Base-by-base conservation (phyloP, 2,113 vertebrate species). In the Promerops cafer region DNA sequence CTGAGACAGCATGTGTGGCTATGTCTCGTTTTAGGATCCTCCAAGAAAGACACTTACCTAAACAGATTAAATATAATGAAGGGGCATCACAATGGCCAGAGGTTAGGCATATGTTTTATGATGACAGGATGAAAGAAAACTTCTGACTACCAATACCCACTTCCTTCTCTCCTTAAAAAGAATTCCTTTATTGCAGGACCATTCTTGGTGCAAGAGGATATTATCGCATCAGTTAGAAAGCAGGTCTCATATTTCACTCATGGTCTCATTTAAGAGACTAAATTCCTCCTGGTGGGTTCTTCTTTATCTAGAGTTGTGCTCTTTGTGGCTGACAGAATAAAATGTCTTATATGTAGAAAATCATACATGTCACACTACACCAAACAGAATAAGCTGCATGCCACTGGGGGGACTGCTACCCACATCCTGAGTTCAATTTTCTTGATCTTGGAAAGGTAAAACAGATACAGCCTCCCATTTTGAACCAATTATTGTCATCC, bases 71-170 rank as follows among this genome's bases (percentile, higher is more conserved):
- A 39, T 33, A 26, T 37, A 68, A 10, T 13, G 84, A 83, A 81
- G 10, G 3, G 4, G 12, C 42, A 42, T 13, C 10, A 59, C 1
- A 5, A 44, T 12, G 18, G 24, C 45, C 39, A 74, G 22, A 18
- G 28, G 2, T 27, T 40, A 28, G 11, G 21, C 19, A 45, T 31
- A 21, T 27, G 10, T 57, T 47, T 85, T 86, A 37, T 15, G 30
- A 47, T 5, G 12, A 82, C 28, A 83, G 30, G 3, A 8, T 56
- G 30, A 70, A 86, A 74, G 24, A 79, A 68, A 60, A 64, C 21
- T 47, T 54, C 8, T 4, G 47, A 52, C 42, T 33, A 45, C 14
- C 23, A 91, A 37, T 31, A 88, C 2, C 5, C 0, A 0, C 28
- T 47, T 74, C 17, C 35, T 47, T 18, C 21, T 63, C 7, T 4